phyloP scores from a whole-genome alignment of 2,113 vertebrate genomes.

The Sprattus sprattus region DNA sequence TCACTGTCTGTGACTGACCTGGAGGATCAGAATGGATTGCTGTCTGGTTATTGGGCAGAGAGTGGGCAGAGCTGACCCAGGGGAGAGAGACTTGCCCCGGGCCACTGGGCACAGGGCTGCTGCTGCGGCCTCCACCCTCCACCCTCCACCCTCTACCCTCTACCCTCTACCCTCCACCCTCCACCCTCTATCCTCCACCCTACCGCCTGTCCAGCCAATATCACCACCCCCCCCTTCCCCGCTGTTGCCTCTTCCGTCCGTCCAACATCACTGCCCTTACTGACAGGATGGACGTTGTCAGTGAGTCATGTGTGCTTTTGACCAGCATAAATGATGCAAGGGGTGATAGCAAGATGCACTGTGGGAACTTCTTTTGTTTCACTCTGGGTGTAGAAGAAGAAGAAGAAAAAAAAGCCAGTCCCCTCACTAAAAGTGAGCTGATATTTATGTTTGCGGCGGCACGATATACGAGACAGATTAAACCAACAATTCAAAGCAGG shows the following conservation, averaged over 20 bases:
- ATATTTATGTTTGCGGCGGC: conserved; percentile 56
- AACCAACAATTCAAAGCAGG: conserved; percentile 49
- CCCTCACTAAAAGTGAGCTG: conserved; percentile 1
- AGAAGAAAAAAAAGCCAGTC: not conserved
- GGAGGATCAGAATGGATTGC: conserved; percentile 16
- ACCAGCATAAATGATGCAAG: not conserved
- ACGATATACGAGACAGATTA: conserved; percentile 58
- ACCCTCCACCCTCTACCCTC: not conserved
- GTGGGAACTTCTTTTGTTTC: not conserved
- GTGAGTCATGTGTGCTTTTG: not conserved
- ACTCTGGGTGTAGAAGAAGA: not conserved
- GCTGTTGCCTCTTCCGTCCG: not conserved
- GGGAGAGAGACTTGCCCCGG: conserved; percentile 13
- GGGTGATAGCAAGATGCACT: not conserved
- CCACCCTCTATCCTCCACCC: too few relatives aligned
- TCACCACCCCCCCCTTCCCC: not conserved
- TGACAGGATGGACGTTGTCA: conserved; percentile 1
- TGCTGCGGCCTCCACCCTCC: not conserved
- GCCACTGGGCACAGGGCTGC: conserved; percentile 17
- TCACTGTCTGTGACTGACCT: conserved; percentile 10
- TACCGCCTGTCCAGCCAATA: not conserved
- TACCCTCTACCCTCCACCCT: too few relatives aligned
- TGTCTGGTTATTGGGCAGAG: conserved; percentile 15
- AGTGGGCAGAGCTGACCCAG: conserved; percentile 5
- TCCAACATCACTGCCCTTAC: not conserved